Base-by-base conservation (phyloP, 2,888 invertebrate species). In the Drosophila mimetica region DNA sequence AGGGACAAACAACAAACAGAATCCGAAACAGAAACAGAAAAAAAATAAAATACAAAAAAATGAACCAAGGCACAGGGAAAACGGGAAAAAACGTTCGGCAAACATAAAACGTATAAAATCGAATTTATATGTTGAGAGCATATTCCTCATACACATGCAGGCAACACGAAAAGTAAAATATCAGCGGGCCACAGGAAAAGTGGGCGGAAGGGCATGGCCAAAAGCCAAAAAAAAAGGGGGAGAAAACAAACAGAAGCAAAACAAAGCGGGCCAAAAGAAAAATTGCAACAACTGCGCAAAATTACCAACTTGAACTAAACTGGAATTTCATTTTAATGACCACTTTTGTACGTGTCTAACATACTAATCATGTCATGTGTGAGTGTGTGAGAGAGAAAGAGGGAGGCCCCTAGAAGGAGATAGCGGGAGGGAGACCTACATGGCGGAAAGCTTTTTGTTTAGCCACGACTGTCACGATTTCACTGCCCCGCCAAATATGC, bases 251-350 rank as follows among this genome's bases (percentile, higher is more conserved):
- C 16, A 25, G 32, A 59, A 51, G 39, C n/a, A 36, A 28, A 42
- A 32, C 48, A 44, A 34, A 54, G 34, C 64, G 22, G 30, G 65
- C 5, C 37, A 57, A 46, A 51, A 51, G 72, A 71, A 76, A 85
- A 79, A 86, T 79, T 86, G 81, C 86, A 86, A 86, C 85, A 84
- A 85, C 82, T 82, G 85, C 80, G 85, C 86, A 84, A 84, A 84
- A 84, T 85, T 86, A 80, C 86, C 87, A 86, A 86, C 82, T 86
- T 85, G 83, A 87, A 85, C 83, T 80, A 80, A 85, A 85, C 85
- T 85, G 76, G 86, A 86, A 83, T 88, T 87, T 79, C 77, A 85
- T 88, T 89, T 90, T 90, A 90, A 90, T 90, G 89, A 90, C 89
- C 90, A 89, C 89, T 89, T 89, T 82, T 77, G 80, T 89, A 90